These are phyloP conservation scores for Helicolenus hilgendorfi DNA, from an alignment of 2,797 vertebrate genomes.

Conservation along the genomic window DNA sequence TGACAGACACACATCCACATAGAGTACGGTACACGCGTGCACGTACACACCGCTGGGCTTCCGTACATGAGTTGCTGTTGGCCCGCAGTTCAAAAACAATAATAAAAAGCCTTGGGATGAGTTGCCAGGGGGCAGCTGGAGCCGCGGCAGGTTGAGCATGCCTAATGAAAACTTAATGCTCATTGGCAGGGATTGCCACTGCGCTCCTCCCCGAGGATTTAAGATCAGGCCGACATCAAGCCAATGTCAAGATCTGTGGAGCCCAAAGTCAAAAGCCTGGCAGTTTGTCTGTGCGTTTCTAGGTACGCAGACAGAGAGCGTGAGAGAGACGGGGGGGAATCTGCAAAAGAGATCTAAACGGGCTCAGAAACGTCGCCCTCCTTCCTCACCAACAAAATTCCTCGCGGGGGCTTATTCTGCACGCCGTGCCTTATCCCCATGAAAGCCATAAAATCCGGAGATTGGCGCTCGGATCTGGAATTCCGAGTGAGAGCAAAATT, in stretches of 20 bases:
- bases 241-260: constrained; percentile 84
- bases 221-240: constrained; percentile 82
- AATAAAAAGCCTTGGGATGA: constrained; percentile 70
- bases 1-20: constrained; percentile 51
- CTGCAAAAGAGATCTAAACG: constrained; percentile 78
- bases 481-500: constrained; percentile 82
- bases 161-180: constrained; percentile 84
- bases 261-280: constrained; percentile 80
- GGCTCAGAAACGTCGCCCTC: constrained; percentile 46
- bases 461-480: constrained; percentile 82
- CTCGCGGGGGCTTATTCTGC: constrained; percentile 79
- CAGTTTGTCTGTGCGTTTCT: constrained; percentile 58
- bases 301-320: constrained; percentile 44
- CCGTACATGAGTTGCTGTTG: constrained; percentile 44
- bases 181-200: constrained; percentile 77
- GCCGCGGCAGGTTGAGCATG: constrained; percentile 71
- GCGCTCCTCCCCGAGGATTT: constrained; percentile 68
- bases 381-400: constrained; percentile 71
- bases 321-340: constrained; percentile 59
- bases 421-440: constrained; percentile 79
- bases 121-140: constrained; percentile 75
- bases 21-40: background rate
- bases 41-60: constrained; percentile 3
- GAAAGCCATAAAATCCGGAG: constrained; percentile 84
- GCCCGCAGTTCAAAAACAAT: constrained; percentile 77